Conservation (phyloP, 1,140 invertebrate genomes). For the Drosophila bipectinata region DNA sequence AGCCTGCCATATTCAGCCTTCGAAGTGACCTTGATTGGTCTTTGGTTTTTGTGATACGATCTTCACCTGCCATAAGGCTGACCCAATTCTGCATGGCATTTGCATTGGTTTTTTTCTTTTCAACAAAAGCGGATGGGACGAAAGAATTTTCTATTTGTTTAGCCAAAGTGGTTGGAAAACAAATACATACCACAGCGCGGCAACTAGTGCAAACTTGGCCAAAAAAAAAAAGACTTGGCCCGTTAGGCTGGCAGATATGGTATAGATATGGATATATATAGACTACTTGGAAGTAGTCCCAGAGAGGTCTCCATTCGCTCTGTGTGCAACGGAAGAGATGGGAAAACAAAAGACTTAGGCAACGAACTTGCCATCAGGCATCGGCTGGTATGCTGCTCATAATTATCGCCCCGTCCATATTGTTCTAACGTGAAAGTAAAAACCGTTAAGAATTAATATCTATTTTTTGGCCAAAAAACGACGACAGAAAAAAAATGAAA, state of each 20-base stretch:
- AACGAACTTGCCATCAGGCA: conserved; percentile 62
- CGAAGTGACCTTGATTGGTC: conserved; percentile 26
- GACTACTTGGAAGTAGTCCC: not conserved
- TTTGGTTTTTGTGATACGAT: conserved; percentile 15
- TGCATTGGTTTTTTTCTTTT: conserved; percentile 7
- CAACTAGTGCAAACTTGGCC: conserved; percentile 59
- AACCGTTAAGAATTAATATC: conserved; percentile 82
- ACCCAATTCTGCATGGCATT: conserved; percentile 50
- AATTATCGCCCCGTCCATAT: conserved; percentile 79
- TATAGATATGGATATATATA: conserved; percentile 29
- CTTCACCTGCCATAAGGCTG: conserved; percentile 15
- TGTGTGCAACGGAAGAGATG: conserved; percentile 39
- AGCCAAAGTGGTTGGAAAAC: conserved; percentile 35
- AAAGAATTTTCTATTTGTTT: conserved; percentile 61
- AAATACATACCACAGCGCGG: conserved; percentile 7
- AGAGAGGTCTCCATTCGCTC: conserved; percentile 6
- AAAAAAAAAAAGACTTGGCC: conserved; percentile 15
- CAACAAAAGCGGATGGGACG: conserved; percentile 20
- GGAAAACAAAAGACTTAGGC: conserved; percentile 67
- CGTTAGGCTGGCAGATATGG: conserved; percentile 56
- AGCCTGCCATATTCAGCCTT: not conserved
- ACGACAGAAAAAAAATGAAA: conserved; percentile 5
- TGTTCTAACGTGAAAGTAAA: conserved; percentile 82
- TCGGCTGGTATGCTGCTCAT: conserved; percentile 32
- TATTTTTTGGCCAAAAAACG: conserved; percentile 54